A percentile compares a stretch with the other conserved stretches of the same genome.
Evolutionary conservation across 37 sponge, comb jelly and placozoan genomes (phyloP).

Genomic region (Crambe crambe): DNA sequence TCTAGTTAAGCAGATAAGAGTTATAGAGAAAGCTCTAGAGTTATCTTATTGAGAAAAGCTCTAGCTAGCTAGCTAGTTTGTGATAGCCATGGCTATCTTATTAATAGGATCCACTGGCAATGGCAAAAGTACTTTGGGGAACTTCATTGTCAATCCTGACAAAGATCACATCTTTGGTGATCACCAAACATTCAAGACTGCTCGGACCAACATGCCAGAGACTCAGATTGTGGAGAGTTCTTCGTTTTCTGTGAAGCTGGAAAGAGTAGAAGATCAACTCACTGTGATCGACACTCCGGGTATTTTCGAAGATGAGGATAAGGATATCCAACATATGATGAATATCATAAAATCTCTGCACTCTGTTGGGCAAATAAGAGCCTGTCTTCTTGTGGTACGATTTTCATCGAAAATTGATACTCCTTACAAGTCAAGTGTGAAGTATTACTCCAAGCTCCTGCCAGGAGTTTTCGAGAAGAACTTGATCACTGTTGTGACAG

Average conservation of each 20-base stretch:
- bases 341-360: constrained; percentile 15
- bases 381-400: constrained; percentile 26
- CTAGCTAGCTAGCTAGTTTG: too few relatives aligned
- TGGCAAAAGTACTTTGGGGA: constrained; percentile 50
- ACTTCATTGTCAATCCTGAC: constrained; percentile 40
- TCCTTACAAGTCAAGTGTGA: constrained; percentile 35
- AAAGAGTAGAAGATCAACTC: background rate
- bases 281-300: constrained; percentile 57
- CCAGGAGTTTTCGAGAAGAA: constrained; percentile 37
- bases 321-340: constrained; percentile 42
- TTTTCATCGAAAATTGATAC: constrained; percentile 43
- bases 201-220: constrained; percentile 23
- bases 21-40: too few relatives aligned
- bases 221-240: constrained; percentile 25
- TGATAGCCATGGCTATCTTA: constrained; percentile 28
- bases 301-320: constrained; percentile 18
- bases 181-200: constrained; percentile 25
- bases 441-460: constrained; percentile 40
- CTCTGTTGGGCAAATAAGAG: background rate
- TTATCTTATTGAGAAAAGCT: too few relatives aligned
- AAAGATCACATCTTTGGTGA: constrained; percentile 5
- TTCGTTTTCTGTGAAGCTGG: background rate
- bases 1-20: too few relatives aligned
- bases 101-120: constrained; percentile 57
- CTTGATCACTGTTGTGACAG: constrained; percentile 35